These are phyloP conservation scores for Pecten maximus DNA, from an alignment of 2,888 invertebrate species.

Conservation along the genomic window DNA sequence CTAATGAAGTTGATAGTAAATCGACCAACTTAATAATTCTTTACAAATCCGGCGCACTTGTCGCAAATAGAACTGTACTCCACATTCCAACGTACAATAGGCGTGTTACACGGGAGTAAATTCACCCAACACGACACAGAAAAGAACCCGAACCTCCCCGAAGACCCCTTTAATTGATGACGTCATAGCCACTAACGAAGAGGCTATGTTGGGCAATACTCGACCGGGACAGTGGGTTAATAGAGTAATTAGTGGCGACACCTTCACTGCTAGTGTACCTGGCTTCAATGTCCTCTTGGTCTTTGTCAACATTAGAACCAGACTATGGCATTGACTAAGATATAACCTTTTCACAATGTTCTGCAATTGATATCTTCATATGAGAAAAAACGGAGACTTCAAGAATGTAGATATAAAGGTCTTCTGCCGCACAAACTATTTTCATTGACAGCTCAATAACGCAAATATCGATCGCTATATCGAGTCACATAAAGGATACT, in stretches of 20 bases:
- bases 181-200: slow-evolving; percentile 12
- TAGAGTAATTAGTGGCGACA: not conserved
- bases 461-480: not conserved
- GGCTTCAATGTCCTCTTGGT: not conserved
- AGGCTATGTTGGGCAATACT: slow-evolving; percentile 5
- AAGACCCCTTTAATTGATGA: slow-evolving; percentile 30
- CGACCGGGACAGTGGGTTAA: not conserved
- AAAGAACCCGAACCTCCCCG: slow-evolving; percentile 25
- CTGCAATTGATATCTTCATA: not conserved
- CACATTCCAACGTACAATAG: slow-evolving; percentile 17
- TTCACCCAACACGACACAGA: not conserved
- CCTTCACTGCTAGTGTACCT: not conserved
- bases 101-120: not conserved
- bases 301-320: not conserved
- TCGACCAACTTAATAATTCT: slow-evolving; percentile 19
- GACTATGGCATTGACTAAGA: not conserved
- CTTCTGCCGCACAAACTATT: not conserved
- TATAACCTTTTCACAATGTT: not conserved
- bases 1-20: slow-evolving; percentile 30
- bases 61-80: slow-evolving; percentile 22
- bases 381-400: not conserved
- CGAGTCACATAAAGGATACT: not conserved
- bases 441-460: not conserved
- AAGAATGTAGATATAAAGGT: not conserved
- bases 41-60: slow-evolving; percentile 22